These are phyloP conservation scores for Amphipyra tragopoginis DNA, from an alignment of 2,888 invertebrate species.

Conservation along the genomic window DNA sequence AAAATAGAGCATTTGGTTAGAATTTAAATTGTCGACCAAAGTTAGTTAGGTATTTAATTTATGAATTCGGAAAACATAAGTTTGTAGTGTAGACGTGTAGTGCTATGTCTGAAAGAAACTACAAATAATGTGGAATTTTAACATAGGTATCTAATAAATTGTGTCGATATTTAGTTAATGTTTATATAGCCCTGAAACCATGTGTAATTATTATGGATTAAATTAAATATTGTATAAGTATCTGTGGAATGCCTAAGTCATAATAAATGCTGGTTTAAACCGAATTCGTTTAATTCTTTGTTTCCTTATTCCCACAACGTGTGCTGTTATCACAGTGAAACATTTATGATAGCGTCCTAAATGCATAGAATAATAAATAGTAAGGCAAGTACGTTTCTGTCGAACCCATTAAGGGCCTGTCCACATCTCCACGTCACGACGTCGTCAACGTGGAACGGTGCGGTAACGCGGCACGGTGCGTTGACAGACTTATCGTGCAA, in stretches of 20 bases:
- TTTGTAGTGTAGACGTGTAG: conserved; percentile 44
- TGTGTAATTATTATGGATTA: conserved; percentile 42
- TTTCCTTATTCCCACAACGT: neutral
- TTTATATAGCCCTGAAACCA: conserved; percentile 34
- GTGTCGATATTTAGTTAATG: conserved; percentile 36
- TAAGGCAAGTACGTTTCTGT: too few relatives aligned
- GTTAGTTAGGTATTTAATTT: conserved; percentile 70
- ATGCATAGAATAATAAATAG: too few relatives aligned
- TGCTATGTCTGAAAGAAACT: conserved; percentile 42
- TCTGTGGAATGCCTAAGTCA: conserved; percentile 77
- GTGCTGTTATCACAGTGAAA: too few relatives aligned
- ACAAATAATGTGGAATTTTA: conserved; percentile 32
- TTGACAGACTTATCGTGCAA: too few relatives aligned
- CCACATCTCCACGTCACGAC: too few relatives aligned
- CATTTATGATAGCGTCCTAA: too few relatives aligned
- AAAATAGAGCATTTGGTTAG: conserved; percentile 58
- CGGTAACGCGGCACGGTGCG: too few relatives aligned
- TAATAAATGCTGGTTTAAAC: conserved; percentile 65
- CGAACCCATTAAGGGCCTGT: too few relatives aligned
- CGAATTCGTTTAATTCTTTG: conserved; percentile 14
- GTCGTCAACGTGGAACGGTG: too few relatives aligned
- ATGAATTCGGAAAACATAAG: conserved; percentile 40
- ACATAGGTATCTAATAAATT: conserved; percentile 34
- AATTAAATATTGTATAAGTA: conserved; percentile 46
- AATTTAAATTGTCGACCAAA: conserved; percentile 73